Conservation (phyloP, 2,113 vertebrate species). For the Harpagus bidentatus region DNA sequence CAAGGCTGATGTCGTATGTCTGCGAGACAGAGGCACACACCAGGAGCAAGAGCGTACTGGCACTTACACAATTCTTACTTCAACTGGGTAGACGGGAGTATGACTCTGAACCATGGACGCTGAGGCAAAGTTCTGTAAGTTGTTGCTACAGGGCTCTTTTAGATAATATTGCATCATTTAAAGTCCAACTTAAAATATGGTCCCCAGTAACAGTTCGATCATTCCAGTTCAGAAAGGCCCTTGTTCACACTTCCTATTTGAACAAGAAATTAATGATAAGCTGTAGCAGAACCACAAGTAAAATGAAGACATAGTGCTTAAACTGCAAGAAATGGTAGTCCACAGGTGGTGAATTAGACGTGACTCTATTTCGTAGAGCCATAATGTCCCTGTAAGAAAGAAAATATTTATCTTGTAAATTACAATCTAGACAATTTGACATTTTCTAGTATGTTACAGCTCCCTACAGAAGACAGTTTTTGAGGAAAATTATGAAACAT, state of each 20-base stretch:
- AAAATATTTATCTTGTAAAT: constrained; percentile 35
- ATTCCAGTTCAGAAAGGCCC: constrained; percentile 64
- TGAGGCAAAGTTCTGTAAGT: constrained; percentile 51
- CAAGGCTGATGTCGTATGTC: constrained; percentile 58
- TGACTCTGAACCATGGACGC: constrained; percentile 47
- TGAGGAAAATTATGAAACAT: neutral
- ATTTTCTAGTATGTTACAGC: neutral
- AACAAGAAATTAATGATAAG: constrained; percentile 91
- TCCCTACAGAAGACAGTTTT: neutral
- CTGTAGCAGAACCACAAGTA: constrained; percentile 89
- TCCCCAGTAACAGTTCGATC: constrained; percentile 62
- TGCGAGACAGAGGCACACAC: constrained; percentile 52
- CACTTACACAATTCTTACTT: constrained; percentile 68
- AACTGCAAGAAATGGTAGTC: constrained; percentile 88
- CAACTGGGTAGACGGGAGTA: constrained; percentile 39
- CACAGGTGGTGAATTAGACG: constrained; percentile 63
- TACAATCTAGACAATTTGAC: neutral
- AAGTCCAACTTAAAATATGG: constrained; percentile 64
- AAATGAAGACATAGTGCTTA: constrained; percentile 89
- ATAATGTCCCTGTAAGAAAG: constrained; percentile 82
- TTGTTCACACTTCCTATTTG: constrained; percentile 80
- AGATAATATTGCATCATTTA: constrained; percentile 66
- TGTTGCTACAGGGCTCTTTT: constrained; percentile 53
- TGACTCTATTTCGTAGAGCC: constrained; percentile 82
- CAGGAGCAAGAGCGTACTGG: constrained; percentile 72